Evolutionary conservation across 1,140 invertebrate species (phyloP).

Genomic region (Drosophila ambigua): DNA sequence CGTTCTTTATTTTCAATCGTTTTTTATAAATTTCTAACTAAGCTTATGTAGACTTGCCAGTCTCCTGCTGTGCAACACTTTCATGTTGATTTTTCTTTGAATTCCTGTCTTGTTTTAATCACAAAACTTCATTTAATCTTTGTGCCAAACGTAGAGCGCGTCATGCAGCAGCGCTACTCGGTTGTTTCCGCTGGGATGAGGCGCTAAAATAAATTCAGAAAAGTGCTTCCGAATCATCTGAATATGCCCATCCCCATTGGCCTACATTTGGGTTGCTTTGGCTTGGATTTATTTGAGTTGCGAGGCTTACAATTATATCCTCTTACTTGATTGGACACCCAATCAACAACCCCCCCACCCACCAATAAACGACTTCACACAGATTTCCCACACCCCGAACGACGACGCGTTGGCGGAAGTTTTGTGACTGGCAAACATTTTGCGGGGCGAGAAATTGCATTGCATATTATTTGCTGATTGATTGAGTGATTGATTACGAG

Average conservation of each 20-base stretch:
- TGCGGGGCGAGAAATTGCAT: slow-evolving; percentile 73
- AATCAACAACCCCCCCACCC: neutral
- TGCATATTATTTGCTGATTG: slow-evolving; percentile 82
- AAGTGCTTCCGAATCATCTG: slow-evolving; percentile 5
- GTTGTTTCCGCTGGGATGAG: too few relatives aligned
- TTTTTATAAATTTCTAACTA: too few relatives aligned
- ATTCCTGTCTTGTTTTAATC: too few relatives aligned
- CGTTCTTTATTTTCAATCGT: too few relatives aligned
- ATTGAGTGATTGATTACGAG: slow-evolving; percentile 79
- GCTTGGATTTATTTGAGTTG: slow-evolving; percentile 28
- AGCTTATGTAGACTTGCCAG: too few relatives aligned
- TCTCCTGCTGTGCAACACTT: too few relatives aligned
- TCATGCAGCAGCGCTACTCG: too few relatives aligned
- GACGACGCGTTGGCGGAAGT: slow-evolving; percentile 45
- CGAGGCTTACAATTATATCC: slow-evolving; percentile 48
- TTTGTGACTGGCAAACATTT: slow-evolving; percentile 70
- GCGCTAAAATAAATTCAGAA: too few relatives aligned
- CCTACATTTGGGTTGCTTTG: slow-evolving; percentile 4
- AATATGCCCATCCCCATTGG: slow-evolving; percentile 23
- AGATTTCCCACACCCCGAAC: slow-evolving; percentile 1
- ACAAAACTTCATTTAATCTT: too few relatives aligned
- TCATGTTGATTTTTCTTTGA: too few relatives aligned
- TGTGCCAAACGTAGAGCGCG: too few relatives aligned
- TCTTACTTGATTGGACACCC: slow-evolving; percentile 29
- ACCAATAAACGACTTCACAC: slow-evolving; percentile 3